Evolutionary conservation across 2,888 invertebrate species (phyloP).

Genomic region (Xanthorhoe spadicearia): DNA sequence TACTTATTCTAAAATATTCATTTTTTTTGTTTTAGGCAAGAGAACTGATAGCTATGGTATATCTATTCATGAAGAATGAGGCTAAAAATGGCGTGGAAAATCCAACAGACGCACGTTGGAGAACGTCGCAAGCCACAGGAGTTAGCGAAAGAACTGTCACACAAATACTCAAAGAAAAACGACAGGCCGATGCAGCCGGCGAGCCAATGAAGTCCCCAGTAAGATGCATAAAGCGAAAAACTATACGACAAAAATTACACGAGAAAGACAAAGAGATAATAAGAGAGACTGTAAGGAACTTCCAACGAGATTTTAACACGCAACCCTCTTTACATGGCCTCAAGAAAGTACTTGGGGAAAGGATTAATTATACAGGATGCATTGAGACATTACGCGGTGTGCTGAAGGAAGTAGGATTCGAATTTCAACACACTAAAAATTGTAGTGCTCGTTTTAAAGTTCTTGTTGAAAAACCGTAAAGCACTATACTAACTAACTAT

Average conservation of each 20-base stretch:
- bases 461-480: not conserved
- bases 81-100: conserved; percentile 15
- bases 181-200: conserved; percentile 9
- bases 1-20: not conserved
- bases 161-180: conserved; percentile 16
- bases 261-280: conserved; percentile 12
- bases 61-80: conserved; percentile 24
- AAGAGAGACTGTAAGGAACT: conserved; percentile 5
- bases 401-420: conserved; percentile 17
- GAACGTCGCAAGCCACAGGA: conserved; percentile 20
- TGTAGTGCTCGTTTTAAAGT: conserved; percentile 5
- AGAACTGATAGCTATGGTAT: conserved; percentile 22
- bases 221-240: conserved; percentile 18
- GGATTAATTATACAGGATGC: conserved; percentile 20
- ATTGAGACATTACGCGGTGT: conserved; percentile 19
- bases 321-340: conserved; percentile 4
- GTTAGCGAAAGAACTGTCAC: conserved; percentile 21
- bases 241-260: not conserved
- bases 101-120: conserved; percentile 23
- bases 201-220: conserved; percentile 15
- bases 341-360: conserved; percentile 15
- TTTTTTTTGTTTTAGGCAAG: conserved; percentile 23
- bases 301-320: conserved; percentile 15
- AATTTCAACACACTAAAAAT: conserved; percentile 3
- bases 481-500: not conserved